Percentiles rank a stretch among this genome's conserved stretches.
These are phyloP conservation scores for Pinna nobilis DNA, from an alignment of 1,140 invertebrate genomes.

Conservation along the genomic window DNA sequence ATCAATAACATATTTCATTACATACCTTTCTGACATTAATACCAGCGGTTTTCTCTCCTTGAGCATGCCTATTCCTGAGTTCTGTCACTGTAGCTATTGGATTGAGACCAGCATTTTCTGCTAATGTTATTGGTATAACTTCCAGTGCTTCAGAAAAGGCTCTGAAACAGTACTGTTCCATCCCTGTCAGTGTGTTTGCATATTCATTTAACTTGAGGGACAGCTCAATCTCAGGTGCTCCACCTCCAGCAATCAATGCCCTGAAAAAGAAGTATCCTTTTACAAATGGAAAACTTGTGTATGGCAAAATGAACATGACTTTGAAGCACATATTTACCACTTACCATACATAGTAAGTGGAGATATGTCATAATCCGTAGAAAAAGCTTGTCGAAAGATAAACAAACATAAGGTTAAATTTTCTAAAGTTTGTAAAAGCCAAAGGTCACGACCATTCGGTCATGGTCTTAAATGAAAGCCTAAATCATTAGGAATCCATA, in stretches of 20 bases:
- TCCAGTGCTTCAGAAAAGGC: slow-evolving; percentile 98
- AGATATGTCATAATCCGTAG: no score
- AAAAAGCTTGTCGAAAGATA: no score
- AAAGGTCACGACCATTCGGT: background rate
- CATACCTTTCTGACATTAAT: slow-evolving; percentile 93
- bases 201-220: slow-evolving; percentile 88
- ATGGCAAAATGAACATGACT: no score
- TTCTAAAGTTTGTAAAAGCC: no score
- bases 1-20: background rate
- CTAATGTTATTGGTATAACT: slow-evolving; percentile 97
- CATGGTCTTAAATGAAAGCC: background rate
- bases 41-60: slow-evolving; percentile 88
- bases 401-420: no score
- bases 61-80: slow-evolving; percentile 93
- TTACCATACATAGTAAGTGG: no score
- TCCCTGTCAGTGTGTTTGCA: slow-evolving; percentile 89
- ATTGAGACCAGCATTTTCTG: slow-evolving; percentile 99
- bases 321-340: no score
- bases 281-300: no score
- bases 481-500: background rate
- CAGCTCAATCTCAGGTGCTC: slow-evolving; percentile 97
- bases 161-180: slow-evolving; percentile 94
- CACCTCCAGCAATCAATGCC: slow-evolving; percentile 94
- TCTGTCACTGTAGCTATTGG: slow-evolving; percentile 98
- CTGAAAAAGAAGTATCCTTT: slow-evolving; percentile 35